Evolutionary conservation across 2,797 vertebrate species (phyloP).

Genomic region (Triplophysa bombifrons): DNA sequence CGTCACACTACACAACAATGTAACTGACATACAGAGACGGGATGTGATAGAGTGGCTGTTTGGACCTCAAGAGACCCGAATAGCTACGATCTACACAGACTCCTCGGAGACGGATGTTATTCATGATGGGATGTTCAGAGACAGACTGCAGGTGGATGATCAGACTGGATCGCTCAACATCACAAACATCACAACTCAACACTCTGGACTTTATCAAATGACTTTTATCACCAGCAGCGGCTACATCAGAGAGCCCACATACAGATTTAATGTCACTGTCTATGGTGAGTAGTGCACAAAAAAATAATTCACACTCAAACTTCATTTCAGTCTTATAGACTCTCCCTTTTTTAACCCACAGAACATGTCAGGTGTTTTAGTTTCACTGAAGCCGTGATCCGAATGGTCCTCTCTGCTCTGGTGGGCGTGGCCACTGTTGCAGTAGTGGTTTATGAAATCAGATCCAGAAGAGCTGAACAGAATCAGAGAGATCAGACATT

Average conservation of each 20-base stretch:
- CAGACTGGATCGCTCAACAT: constrained; percentile 27
- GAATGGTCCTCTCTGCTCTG: constrained; percentile 4
- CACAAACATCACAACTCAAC: background rate
- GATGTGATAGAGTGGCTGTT: background rate
- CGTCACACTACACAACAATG: background rate
- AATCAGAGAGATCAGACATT: background rate
- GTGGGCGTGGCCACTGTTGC: background rate
- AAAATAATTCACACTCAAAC: no score
- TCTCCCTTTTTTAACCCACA: background rate
- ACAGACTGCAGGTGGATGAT: background rate
- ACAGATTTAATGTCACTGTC: background rate
- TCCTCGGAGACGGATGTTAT: no score
- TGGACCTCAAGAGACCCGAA: background rate
- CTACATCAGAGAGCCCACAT: no score
- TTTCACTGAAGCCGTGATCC: background rate
- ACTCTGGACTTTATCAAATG: background rate
- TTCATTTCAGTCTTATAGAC: background rate
- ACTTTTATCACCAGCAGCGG: no score
- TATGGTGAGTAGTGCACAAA: background rate
- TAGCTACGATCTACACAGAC: background rate
- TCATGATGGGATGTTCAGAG: background rate
- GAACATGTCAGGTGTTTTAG: background rate
- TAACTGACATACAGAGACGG: background rate
- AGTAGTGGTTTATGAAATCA: background rate
- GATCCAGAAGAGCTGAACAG: background rate